These are phyloP conservation scores for Galeopterus variegatus DNA, from an alignment of 2,113 vertebrate genomes.

Conservation along the genomic window DNA sequence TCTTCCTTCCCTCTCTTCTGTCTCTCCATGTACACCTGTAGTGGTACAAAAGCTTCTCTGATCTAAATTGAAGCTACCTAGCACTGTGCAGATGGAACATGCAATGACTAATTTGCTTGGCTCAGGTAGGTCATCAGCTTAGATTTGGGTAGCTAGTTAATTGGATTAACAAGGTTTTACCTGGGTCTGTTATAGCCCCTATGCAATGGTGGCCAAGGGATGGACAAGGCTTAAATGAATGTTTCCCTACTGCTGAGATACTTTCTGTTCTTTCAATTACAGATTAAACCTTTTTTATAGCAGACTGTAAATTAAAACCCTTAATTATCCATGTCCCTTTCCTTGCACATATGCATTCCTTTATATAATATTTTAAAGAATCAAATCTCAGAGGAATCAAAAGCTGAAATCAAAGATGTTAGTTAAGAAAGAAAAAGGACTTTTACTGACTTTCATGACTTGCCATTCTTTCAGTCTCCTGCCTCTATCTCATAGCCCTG, in stretches of 20 bases:
- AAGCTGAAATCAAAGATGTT: background rate
- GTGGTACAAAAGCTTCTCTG: slow-evolving; percentile 56
- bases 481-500: background rate
- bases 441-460: background rate
- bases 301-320: background rate
- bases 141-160: slow-evolving; percentile 30
- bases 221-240: background rate
- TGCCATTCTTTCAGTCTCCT: background rate
- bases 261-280: slow-evolving; percentile 6
- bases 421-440: background rate
- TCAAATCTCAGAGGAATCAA: background rate
- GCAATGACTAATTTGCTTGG: slow-evolving; percentile 37
- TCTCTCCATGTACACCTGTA: slow-evolving; percentile 74
- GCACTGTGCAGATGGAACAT: background rate
- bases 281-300: background rate
- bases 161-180: background rate
- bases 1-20: slow-evolving; percentile 65
- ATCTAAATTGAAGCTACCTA: slow-evolving; percentile 57
- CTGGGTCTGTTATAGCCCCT: background rate
- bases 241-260: background rate
- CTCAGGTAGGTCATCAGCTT: background rate
- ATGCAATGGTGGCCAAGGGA: background rate
- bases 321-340: background rate
- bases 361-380: slow-evolving; percentile 31
- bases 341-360: background rate